Conservation (phyloP, 2,888 invertebrate genomes). For the Baccha elongata region DNA sequence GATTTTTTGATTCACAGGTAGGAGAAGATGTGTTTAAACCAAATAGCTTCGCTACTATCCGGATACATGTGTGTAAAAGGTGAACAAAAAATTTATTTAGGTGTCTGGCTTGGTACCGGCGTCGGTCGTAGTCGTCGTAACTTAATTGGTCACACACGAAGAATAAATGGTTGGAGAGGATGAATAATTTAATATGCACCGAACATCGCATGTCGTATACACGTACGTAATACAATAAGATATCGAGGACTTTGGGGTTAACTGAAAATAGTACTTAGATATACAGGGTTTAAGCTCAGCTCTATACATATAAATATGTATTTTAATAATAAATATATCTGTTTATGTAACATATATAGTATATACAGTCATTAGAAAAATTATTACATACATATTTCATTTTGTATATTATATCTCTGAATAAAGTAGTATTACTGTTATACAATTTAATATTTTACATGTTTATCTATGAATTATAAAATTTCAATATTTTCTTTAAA, state of each 20-base stretch:
- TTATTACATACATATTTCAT: too few species aligned
- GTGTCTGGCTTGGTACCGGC: slow-evolving; percentile 35
- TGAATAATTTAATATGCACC: slow-evolving; percentile 33
- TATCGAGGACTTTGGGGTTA: slow-evolving; percentile 26
- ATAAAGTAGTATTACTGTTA: too few species aligned
- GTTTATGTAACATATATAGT: too few species aligned
- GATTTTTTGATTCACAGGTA: slow-evolving; percentile 36
- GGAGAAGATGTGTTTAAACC: not conserved
- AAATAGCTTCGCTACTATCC: not conserved
- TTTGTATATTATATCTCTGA: too few species aligned
- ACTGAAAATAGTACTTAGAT: too few species aligned
- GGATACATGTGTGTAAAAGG: slow-evolving; percentile 5
- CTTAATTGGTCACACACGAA: slow-evolving; percentile 46
- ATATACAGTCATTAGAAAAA: too few species aligned
- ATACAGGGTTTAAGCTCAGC: too few species aligned
- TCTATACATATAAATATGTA: too few species aligned
- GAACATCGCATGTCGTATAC: slow-evolving; percentile 12
- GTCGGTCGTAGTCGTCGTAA: slow-evolving; percentile 3
- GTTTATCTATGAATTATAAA: too few species aligned
- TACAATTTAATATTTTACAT: too few species aligned
- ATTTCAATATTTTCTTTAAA: too few species aligned
- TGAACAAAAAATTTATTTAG: slow-evolving; percentile 9
- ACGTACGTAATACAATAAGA: slow-evolving; percentile 1
- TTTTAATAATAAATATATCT: too few species aligned
- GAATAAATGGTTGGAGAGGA: slow-evolving; percentile 11